Evolutionary conservation across 53 echinoderm and acorn worm genomes (phyloP), one percentile per base, ranked within the genome.

Genomic region (Antedon mediterranea): DNA sequence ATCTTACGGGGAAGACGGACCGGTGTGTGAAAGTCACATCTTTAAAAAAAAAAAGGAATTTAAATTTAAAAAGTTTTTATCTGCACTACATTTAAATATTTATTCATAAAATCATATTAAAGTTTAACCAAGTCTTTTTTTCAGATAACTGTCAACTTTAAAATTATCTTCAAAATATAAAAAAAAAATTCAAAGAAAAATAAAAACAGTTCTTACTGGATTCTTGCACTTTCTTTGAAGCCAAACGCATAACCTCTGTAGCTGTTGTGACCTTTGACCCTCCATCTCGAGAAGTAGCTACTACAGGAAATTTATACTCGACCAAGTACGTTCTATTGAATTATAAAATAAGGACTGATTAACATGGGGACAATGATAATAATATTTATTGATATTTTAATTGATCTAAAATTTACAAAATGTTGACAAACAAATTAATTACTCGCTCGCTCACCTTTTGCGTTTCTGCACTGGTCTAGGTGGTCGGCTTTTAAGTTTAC

Each of bases 221-320:
- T 37, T 82, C 86, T 32, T 37, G 78, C 0, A 90, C 86, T 83
- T 92, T 98, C 83, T 98, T 98, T 13, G 98, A 98, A 28, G 86
- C 98, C 43, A 93, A 76, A 77, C 98, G 79, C 90, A 93, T 98
- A 78, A 98, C 90, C 43, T 98, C 98, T 29, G 98, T 93, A 73
- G 98, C 92, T 88, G 88, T 92, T 83, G 84, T 84, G 70, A 77
- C 82, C 43, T 80, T 73, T 33, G 82, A 33, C 42, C 76, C 83
- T n/a, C 82, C 79, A 8, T 89, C 79, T 33, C 85, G 43, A 13
- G 82, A 83, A 4, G 93, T 81, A 31, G 92, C 86, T 8, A 84
- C 81, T 18, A 98, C 86, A 3, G 98, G 98, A 72, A 98, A 98
- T 75, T 86, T 92, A 43, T 98, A 98, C 85, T 98, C 97, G 43